Evolutionary conservation across 2,797 vertebrate species (phyloP).

Genomic region (Threskiornis aethiopicus): DNA sequence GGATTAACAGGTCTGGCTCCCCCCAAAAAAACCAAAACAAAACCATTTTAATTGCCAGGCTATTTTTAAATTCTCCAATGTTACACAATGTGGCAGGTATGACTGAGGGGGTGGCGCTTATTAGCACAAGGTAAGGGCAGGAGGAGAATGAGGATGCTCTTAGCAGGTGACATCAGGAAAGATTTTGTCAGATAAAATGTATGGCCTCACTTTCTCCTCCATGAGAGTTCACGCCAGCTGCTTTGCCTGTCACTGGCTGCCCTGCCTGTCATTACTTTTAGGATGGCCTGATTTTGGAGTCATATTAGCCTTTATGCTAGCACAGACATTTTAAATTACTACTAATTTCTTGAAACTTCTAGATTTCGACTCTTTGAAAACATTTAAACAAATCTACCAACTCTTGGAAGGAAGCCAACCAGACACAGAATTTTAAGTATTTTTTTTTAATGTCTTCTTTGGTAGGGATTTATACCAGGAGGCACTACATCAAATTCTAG

Average conservation of each 20-base stretch:
- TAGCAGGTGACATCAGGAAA: background rate
- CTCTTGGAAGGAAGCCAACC: background rate
- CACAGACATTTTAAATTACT: background rate
- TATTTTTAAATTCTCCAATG: slow-evolving; percentile 24
- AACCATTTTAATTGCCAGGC: background rate
- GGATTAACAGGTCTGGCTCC: slow-evolving; percentile 22
- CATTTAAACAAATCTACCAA: background rate
- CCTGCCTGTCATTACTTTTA: background rate
- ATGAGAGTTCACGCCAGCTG: background rate
- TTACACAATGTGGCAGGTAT: background rate
- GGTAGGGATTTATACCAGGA: background rate
- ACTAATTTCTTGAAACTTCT: background rate
- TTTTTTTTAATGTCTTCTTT: background rate
- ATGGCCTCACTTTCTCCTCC: background rate
- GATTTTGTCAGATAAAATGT: background rate
- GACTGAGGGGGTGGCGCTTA: slow-evolving; percentile 35
- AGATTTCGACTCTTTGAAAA: background rate
- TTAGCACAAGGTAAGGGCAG: background rate
- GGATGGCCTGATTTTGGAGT: background rate
- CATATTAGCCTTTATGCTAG: background rate
- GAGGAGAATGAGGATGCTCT: background rate
- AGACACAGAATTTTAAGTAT: background rate
- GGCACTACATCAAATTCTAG: background rate
- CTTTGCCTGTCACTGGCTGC: background rate
- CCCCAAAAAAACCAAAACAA: background rate